Percentiles rank a stretch among this genome's conserved stretches.
phyloP scores from a whole-genome alignment of 2,797 vertebrate genomes.

The Tadarida brasiliensis region DNA sequence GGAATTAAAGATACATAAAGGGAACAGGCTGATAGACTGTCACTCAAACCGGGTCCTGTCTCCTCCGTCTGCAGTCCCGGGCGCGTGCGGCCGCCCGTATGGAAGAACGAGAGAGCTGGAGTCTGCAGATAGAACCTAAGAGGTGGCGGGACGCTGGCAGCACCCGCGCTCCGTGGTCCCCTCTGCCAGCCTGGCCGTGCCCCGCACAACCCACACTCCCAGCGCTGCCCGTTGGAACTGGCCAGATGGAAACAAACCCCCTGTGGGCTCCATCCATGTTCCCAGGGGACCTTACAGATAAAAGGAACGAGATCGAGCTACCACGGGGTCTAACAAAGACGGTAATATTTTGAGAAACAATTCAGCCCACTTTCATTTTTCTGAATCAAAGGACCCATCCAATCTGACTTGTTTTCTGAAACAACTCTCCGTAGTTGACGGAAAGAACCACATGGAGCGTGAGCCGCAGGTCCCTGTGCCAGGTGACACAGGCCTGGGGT shows the following conservation, averaged over 20 bases:
- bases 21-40: rapidly evolving
- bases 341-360: neutral
- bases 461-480: conserved; percentile 27
- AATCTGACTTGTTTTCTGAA: neutral
- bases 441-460: neutral
- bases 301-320: neutral
- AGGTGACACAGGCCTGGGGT: conserved; percentile 63
- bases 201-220: rapidly evolving
- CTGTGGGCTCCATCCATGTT: rapidly evolving
- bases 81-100: rapidly evolving
- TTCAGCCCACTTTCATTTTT: conserved; percentile 7
- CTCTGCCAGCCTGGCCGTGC: neutral
- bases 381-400: neutral
- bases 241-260: neutral
- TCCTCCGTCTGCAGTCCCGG: neutral
- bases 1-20: neutral
- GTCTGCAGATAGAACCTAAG: rapidly evolving
- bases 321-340: neutral
- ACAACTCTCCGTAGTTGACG: neutral
- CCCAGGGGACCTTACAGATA: neutral
- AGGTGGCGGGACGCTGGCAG: neutral
- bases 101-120: neutral
- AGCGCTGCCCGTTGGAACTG: neutral
- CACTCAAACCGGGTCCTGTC: neutral
- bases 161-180: neutral